Evolutionary conservation across 2,797 vertebrate species (phyloP).

Genomic region (Acanthurus tractus): DNA sequence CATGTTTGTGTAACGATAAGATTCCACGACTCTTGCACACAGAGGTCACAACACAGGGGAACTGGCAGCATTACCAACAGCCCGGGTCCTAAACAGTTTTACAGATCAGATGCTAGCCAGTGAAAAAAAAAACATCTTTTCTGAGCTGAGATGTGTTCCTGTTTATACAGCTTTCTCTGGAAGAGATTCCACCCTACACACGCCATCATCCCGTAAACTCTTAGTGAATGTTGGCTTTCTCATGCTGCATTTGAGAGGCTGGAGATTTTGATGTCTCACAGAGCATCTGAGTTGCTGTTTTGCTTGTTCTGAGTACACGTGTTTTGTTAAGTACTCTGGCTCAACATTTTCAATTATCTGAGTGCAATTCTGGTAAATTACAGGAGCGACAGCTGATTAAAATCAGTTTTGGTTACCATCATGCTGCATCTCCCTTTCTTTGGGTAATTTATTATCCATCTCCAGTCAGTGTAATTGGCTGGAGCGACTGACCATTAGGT

Average conservation of each 20-base stretch:
- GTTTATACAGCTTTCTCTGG: slow-evolving; percentile 12
- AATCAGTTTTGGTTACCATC: slow-evolving; percentile 33
- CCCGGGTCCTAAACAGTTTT: slow-evolving; percentile 26
- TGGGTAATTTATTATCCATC: slow-evolving; percentile 38
- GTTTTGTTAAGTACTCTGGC: not conserved
- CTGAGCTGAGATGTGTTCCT: slow-evolving; percentile 7
- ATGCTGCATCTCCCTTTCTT: slow-evolving; percentile 43
- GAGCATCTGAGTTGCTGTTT: slow-evolving; percentile 7
- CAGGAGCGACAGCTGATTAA: slow-evolving; percentile 23
- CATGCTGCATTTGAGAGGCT: not conserved
- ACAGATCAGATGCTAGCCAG: slow-evolving; percentile 22
- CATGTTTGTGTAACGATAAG: slow-evolving; percentile 82
- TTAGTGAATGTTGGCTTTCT: slow-evolving; percentile 9
- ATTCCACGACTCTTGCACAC: slow-evolving; percentile 73
- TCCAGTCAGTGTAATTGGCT: slow-evolving; percentile 29
- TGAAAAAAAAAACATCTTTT: slow-evolving; percentile 27
- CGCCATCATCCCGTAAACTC: not conserved
- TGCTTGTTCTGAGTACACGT: not conserved
- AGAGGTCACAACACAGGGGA: slow-evolving; percentile 69
- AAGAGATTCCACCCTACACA: slow-evolving; percentile 16
- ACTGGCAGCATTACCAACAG: slow-evolving; percentile 59
- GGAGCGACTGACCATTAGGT: slow-evolving; percentile 45
- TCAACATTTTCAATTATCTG: not conserved
- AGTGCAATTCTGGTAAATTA: slow-evolving; percentile 4
- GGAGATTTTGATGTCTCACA: slow-evolving; percentile 3